Evolutionary conservation across 2,113 vertebrate species (phyloP).

Genomic region (Nothocercus julius): DNA sequence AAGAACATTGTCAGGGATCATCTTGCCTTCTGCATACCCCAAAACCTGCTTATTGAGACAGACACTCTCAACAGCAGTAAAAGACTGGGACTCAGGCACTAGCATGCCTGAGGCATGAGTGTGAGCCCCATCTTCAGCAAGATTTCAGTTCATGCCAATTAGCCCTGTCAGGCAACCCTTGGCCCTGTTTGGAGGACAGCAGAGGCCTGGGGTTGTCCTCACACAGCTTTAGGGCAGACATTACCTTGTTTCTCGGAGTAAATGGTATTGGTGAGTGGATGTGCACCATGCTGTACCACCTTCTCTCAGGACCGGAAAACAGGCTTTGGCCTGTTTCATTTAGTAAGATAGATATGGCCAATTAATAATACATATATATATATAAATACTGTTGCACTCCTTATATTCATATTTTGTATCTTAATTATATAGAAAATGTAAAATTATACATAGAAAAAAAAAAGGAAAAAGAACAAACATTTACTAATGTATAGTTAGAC

Average conservation of each 20-base stretch:
- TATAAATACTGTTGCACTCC: not conserved
- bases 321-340: not conserved
- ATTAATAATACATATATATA: not conserved
- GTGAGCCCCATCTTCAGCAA: not conserved
- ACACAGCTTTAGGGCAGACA: too few relatives aligned
- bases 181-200: not conserved
- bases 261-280: not conserved
- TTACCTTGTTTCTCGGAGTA: not conserved
- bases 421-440: not conserved
- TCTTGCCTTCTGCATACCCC: not conserved
- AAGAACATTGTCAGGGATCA: not conserved
- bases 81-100: not conserved
- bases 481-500: not conserved
- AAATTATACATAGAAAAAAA: not conserved
- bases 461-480: not conserved
- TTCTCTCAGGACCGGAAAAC: not conserved
- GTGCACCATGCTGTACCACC: not conserved
- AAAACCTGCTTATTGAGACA: not conserved
- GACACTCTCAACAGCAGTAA: rapidly evolving
- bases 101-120: not conserved
- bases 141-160: not conserved
- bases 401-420: not conserved
- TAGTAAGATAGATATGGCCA: not conserved
- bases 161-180: not conserved
- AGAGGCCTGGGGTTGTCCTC: too few relatives aligned